Evolutionary conservation across 1,140 invertebrate species (phyloP).

Genomic region (Drosophila sp.): DNA sequence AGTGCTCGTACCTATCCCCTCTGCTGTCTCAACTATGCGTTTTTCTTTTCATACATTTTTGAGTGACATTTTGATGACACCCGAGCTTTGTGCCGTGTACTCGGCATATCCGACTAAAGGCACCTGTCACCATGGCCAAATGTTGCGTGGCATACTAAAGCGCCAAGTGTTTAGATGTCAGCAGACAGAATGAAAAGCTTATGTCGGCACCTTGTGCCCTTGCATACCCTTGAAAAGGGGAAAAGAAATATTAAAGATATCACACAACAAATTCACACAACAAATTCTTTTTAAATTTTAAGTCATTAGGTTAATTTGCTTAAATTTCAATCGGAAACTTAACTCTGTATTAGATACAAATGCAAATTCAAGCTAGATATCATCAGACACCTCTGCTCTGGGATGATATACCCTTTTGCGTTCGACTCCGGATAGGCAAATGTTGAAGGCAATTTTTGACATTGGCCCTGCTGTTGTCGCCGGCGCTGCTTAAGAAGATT

Average conservation of each 20-base stretch:
- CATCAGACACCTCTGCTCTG: background rate
- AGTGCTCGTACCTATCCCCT: conserved; percentile 2
- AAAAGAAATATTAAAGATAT: conserved; percentile 1
- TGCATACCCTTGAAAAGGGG: conserved; percentile 38
- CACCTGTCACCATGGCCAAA: conserved; percentile 80
- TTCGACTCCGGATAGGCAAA: conserved; percentile 41
- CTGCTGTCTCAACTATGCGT: conserved; percentile 50
- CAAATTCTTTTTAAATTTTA: background rate
- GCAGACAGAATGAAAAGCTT: conserved; percentile 38
- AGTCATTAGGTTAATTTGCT: background rate
- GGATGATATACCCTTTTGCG: conserved; percentile 32
- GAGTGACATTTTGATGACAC: conserved; percentile 83
- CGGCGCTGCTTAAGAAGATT: conserved; percentile 69
- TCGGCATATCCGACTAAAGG: conserved; percentile 68
- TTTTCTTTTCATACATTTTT: conserved; percentile 80
- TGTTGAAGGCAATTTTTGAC: conserved; percentile 60
- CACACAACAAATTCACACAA: too few relatives aligned
- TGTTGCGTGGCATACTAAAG: conserved; percentile 76
- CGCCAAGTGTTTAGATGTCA: conserved; percentile 80
- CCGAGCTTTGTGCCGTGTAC: conserved; percentile 75
- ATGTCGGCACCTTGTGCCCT: background rate
- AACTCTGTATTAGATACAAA: background rate
- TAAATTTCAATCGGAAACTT: background rate
- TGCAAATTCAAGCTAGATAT: background rate
- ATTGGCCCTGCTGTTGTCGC: conserved; percentile 43